These are phyloP conservation scores for Dinocampus coccinellae DNA, from an alignment of 2,888 invertebrate genomes.

Conservation along the genomic window DNA sequence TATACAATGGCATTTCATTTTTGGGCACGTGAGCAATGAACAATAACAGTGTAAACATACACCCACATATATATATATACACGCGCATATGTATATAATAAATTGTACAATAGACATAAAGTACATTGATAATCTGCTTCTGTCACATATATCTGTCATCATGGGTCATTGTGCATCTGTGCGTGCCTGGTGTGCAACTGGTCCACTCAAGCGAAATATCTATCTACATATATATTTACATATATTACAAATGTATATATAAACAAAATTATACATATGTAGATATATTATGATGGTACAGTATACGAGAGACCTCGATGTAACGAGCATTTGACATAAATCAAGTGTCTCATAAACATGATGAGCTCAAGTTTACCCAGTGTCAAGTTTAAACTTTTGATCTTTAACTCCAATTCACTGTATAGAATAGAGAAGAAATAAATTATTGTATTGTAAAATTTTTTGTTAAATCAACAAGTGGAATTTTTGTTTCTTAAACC, in stretches of 20 bases:
- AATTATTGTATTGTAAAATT: not conserved
- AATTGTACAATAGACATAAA: slow-evolving; percentile 21
- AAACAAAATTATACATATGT: slow-evolving; percentile 1
- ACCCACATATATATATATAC: not conserved
- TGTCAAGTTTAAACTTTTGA: slow-evolving; percentile 37
- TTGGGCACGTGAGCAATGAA: not conserved
- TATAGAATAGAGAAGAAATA: not conserved
- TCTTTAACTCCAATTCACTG: not conserved
- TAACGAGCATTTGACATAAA: slow-evolving; percentile 10
- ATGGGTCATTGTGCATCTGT: slow-evolving; percentile 19
- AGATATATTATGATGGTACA: no score
- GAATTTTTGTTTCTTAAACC: slow-evolving; percentile 2
- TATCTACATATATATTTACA: not conserved
- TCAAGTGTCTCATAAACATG: not conserved
- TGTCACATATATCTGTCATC: slow-evolving; percentile 4
- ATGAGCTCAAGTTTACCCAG: slow-evolving; percentile 29
- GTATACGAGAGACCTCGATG: not conserved
- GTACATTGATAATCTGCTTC: slow-evolving; percentile 20
- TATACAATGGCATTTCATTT: slow-evolving; percentile 10
- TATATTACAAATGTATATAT: slow-evolving; percentile 1
- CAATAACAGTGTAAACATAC: not conserved
- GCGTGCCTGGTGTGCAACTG: slow-evolving; percentile 13
- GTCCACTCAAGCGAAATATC: slow-evolving; percentile 20
- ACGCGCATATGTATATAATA: no score
- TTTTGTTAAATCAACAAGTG: not conserved